Evolutionary conservation across 2,797 vertebrate genomes (phyloP).

Genomic region (Gobionotothen gibberifrons): DNA sequence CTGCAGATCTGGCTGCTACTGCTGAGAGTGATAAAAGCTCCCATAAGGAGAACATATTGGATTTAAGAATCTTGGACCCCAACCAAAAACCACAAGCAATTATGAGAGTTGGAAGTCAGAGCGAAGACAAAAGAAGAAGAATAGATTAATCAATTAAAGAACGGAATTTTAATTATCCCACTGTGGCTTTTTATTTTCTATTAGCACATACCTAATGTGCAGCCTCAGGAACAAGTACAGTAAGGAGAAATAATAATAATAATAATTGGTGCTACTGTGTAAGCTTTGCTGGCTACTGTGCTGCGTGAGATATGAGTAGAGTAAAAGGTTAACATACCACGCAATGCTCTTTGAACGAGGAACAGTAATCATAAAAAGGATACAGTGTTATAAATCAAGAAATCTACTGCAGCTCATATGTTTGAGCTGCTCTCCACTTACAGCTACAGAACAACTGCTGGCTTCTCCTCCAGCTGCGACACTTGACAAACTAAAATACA

Average conservation of each 20-base stretch:
- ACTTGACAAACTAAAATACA: conserved; percentile 15
- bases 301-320: neutral
- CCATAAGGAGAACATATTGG: conserved; percentile 40
- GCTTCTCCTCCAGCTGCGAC: conserved; percentile 27
- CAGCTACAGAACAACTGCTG: conserved; percentile 12
- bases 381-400: neutral
- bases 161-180: conserved; percentile 42
- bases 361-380: neutral
- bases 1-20: conserved; percentile 13
- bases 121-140: conserved; percentile 29
- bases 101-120: conserved; percentile 43
- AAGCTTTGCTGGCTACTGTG: neutral
- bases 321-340: neutral
- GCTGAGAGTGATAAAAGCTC: conserved; percentile 26
- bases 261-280: neutral
- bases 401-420: neutral
- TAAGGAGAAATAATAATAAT: neutral
- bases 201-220: conserved; percentile 13
- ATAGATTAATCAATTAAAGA: conserved; percentile 43
- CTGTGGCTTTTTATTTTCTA: conserved; percentile 34
- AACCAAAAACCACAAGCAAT: conserved; percentile 49
- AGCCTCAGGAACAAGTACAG: conserved; percentile 25
- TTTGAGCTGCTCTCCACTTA: conserved; percentile 23
- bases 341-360: neutral
- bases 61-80: conserved; percentile 35